These are phyloP conservation scores for Tetranychus cinnabarinus DNA, from an alignment of 1,140 invertebrate genomes.

Conservation along the genomic window DNA sequence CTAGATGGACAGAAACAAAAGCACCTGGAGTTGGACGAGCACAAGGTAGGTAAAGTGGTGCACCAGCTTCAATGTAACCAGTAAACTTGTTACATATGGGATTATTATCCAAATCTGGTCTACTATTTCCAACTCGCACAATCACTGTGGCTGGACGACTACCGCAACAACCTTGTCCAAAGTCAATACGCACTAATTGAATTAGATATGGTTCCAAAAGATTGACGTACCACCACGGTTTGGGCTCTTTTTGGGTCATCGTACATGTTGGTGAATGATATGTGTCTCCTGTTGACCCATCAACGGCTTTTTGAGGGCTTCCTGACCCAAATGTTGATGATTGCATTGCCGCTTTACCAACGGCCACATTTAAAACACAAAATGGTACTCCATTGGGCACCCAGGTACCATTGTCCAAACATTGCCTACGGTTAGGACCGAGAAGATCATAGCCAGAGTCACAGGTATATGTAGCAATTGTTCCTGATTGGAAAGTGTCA, in stretches of 20 bases:
- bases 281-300: conserved; percentile 59
- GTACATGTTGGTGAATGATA: conserved; percentile 65
- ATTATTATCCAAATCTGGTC: conserved; percentile 75
- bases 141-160: conserved; percentile 51
- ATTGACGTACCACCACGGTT: conserved; percentile 89
- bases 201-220: conserved; percentile 84
- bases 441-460: conserved; percentile 72
- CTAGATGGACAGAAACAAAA: conserved; percentile 72
- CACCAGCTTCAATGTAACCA: conserved; percentile 43
- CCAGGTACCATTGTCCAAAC: conserved; percentile 50
- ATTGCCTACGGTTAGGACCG: conserved; percentile 52
- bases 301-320: conserved; percentile 67
- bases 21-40: conserved; percentile 84
- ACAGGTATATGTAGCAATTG: conserved; percentile 60
- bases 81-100: conserved; percentile 67
- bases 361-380: conserved; percentile 81
- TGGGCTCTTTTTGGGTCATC: conserved; percentile 41
- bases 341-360: conserved; percentile 85
- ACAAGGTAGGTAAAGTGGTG: conserved; percentile 71
- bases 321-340: conserved; percentile 50
- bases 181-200: conserved; percentile 66
- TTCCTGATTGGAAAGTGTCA: conserved; percentile 12
- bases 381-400: conserved; percentile 74
- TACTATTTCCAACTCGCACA: conserved; percentile 73
- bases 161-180: conserved; percentile 76